Evolutionary conservation across 2,113 vertebrate genomes (phyloP), one percentile per base, ranked within the genome.

Genomic region (Pteruthius melanotis): DNA sequence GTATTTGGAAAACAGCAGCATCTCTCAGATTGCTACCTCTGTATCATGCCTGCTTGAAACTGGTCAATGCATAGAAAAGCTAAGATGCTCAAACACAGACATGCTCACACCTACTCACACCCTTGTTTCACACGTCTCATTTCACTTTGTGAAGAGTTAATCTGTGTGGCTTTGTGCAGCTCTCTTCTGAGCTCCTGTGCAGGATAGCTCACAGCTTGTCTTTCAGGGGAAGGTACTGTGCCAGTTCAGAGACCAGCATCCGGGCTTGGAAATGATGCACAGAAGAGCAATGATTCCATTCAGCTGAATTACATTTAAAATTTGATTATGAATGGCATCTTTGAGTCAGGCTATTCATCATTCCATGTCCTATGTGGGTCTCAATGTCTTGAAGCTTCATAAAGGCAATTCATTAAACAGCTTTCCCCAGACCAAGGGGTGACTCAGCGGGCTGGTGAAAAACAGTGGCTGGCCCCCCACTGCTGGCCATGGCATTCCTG

Each of bases 261-360:
- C 16, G 0, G 89, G 65, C 77, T 92, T 90, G 60, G 86, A 94
- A 97, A 63, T 86, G 54, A 66, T 86, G 84, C 92, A 65, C 83
- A 89, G 72, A 88, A 94, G 91, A 96, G 89, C 77, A 92, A 49
- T 89, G 85, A 63, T 61, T 96, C 83, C 90, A 78, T 82, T 95
- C 83, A 71, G 83, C 66, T 96, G 97, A 93, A 95, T 96, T 97
- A 96, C 90, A 92, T 86, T 97, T 97, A 87, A 94, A 92, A 98
- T 98, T 95, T 96, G 94, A 98, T 98, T 98, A 97, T 94, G 94
- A 96, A 95, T 89, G 96, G 94, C 90, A 94, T 79, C 64, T 93
- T 57, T 94, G 87, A 96, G 90, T 76, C 90, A 95, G 91, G 93
- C 84, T 93, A 98, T 98, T 97, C 95, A 96, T 98, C 97, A 97